These are phyloP conservation scores for Caenorhabditis sp. DNA, from an alignment of 2,888 invertebrate species.

Conservation along the genomic window DNA sequence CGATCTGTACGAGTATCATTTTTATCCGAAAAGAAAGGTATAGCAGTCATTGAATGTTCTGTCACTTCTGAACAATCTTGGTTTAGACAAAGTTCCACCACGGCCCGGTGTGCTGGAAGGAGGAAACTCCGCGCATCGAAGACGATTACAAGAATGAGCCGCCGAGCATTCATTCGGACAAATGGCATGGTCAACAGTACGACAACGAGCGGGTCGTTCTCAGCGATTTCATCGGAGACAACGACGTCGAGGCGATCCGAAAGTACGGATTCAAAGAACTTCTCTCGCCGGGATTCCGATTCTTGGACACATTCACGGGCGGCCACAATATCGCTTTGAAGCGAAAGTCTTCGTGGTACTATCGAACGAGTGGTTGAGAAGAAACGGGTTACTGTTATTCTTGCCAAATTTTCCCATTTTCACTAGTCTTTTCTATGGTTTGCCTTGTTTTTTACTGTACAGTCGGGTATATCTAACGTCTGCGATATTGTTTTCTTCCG, in stretches of 20 bases:
- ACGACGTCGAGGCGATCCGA: constrained; percentile 22
- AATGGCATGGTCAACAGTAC: constrained; percentile 15
- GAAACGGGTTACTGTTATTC: not conserved
- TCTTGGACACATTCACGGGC: constrained; percentile 21
- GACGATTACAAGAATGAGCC: constrained; percentile 62
- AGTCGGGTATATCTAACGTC: constrained; percentile 17
- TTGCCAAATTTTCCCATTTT: constrained; percentile 4
- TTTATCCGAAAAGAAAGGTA: constrained; percentile 61
- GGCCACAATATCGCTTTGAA: constrained; percentile 33
- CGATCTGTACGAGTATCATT: constrained; percentile 62
- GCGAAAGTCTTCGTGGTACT: constrained; percentile 30
- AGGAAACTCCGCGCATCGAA: constrained; percentile 61
- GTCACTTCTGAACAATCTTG: too few species aligned
- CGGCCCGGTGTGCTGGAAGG: constrained; percentile 70
- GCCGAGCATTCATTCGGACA: constrained; percentile 46
- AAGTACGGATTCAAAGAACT: constrained; percentile 44
- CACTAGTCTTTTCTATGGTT: constrained; percentile 25
- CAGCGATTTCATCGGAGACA: constrained; percentile 29
- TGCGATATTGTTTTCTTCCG: not conserved
- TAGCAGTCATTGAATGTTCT: too few species aligned
- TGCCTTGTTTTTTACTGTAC: not conserved
- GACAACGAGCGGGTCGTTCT: constrained; percentile 16
- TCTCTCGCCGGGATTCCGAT: constrained; percentile 26
- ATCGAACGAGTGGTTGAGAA: constrained; percentile 6
- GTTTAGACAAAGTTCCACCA: constrained; percentile 53